These are phyloP conservation scores for Mechanitis messenoides DNA, from an alignment of 2,888 invertebrate genomes.

Conservation along the genomic window DNA sequence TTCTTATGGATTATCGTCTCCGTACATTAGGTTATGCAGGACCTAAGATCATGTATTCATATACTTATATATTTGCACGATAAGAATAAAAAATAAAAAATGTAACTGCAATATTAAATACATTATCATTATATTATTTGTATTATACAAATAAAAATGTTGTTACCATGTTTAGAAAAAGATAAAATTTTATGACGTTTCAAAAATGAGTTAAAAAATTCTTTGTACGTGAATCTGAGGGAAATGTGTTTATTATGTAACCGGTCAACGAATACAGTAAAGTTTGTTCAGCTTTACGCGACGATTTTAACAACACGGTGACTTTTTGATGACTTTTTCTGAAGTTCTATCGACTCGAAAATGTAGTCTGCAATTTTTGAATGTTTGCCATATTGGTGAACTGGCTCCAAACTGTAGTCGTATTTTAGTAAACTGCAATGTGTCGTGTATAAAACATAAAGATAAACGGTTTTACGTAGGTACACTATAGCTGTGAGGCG, in stretches of 20 bases:
- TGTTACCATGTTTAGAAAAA: too few species aligned
- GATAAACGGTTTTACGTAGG: constrained; percentile 18
- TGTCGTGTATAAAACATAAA: constrained; percentile 22
- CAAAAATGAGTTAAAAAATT: neutral
- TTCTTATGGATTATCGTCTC: too few species aligned
- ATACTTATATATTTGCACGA: too few species aligned
- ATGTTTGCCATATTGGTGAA: constrained; percentile 9
- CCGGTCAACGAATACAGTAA: constrained; percentile 48
- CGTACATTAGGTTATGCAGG: too few species aligned
- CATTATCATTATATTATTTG: too few species aligned
- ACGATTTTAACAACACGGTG: constrained; percentile 54
- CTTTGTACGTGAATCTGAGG: constrained; percentile 5
- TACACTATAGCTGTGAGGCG: constrained; percentile 19
- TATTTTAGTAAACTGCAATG: constrained; percentile 21
- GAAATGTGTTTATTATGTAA: constrained; percentile 28
- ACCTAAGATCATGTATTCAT: too few species aligned
- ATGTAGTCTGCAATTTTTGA: constrained; percentile 39
- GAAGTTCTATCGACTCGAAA: constrained; percentile 40
- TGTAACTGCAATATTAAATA: too few species aligned
- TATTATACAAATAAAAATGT: too few species aligned
- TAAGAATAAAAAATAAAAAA: too few species aligned
- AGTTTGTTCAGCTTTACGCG: constrained; percentile 54
- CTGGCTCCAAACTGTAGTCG: constrained; percentile 6
- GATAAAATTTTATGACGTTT: too few species aligned
- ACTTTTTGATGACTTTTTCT: constrained; percentile 47